Percentiles rank a stretch among this genome's conserved stretches.
phyloP scores from a whole-genome alignment of 2,888 invertebrate genomes.

The Phytoseiulus persimilis region DNA sequence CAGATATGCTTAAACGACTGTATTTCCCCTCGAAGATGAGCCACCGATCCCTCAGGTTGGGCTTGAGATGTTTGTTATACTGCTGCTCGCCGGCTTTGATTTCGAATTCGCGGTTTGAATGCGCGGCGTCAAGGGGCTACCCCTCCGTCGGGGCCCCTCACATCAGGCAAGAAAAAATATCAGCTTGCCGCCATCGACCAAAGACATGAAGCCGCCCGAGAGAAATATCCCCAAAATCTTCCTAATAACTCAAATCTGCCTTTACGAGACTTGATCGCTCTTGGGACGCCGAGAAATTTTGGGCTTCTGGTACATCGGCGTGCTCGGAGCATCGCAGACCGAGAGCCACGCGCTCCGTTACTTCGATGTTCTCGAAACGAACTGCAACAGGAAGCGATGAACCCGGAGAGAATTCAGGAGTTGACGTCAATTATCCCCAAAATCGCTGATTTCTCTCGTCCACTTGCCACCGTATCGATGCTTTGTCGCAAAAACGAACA shows the following conservation, averaged over 20 bases:
- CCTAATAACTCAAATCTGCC: not conserved
- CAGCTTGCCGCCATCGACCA: not conserved
- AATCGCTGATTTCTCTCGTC: not conserved
- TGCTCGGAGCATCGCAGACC: no score
- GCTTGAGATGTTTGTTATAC: not conserved
- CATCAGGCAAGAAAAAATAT: not conserved
- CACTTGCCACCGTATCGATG: not conserved
- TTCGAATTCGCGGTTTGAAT: not conserved
- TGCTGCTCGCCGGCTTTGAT: not conserved
- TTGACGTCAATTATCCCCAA: not conserved
- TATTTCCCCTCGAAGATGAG: not conserved
- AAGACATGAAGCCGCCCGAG: not conserved
- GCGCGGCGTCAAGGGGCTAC: not conserved
- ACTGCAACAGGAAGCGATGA: not conserved
- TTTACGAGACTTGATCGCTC: not conserved
- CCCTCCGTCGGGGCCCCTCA: not conserved
- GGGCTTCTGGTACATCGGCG: no score
- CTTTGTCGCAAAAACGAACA: not conserved
- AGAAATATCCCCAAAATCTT: not conserved
- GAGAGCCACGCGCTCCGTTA: not conserved
- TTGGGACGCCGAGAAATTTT: no score
- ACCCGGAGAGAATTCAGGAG: not conserved
- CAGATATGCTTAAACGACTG: not conserved
- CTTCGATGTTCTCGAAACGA: not conserved
- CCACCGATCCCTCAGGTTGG: not conserved